Evolutionary conservation across 2,888 invertebrate species (phyloP), one percentile per base, ranked within the genome.

Genomic region (Hirudinaria manillensis): DNA sequence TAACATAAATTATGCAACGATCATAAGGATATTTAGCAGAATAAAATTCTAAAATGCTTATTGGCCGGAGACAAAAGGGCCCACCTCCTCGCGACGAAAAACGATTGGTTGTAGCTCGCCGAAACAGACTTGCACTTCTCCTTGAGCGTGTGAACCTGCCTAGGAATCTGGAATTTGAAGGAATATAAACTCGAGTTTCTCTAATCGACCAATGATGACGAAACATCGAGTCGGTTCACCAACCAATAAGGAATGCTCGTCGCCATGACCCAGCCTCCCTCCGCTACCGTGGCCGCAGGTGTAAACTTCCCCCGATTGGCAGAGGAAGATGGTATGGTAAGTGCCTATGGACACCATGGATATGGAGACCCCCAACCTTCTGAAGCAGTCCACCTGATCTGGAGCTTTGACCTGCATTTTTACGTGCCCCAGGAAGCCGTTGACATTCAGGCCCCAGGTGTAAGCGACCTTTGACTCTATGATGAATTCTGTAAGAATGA

Each of bases 371-470:
- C 29, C 29, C 24, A 29, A 10, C 29, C 29, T 61, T 10, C 61
- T 2, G 89, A 70, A 89, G 38, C 79, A 78, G 67, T 84, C 84
- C 88, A 74, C 89, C 89, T 36, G 78, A 78, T 85, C 85, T 27
- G 85, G 84, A 13, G 78, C 76, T 3, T 78, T 78, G 38, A 81
- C 77, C 77, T 82, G 81, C 75, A 83, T 82, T 74, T 80, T 82
- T 7, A 81, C 80, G 76, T 90, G 89, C 0, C 93, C 94, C 13
- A 93, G 87, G 3, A 91, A 92, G 83, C 91, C 92, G 85, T 93
- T 94, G 61, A 89, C 89, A 85, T 94, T 94, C 55, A 89, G 89
- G 16, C 94, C 94, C 93, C 93, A 94, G 0, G 91, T 90, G 80
- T 91, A 91, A 0, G 90, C 89, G 81, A 93, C 91, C 79, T 87